Conservation (phyloP, 64 coral and sea anemone genomes). For the Montipora efflorescens region DNA sequence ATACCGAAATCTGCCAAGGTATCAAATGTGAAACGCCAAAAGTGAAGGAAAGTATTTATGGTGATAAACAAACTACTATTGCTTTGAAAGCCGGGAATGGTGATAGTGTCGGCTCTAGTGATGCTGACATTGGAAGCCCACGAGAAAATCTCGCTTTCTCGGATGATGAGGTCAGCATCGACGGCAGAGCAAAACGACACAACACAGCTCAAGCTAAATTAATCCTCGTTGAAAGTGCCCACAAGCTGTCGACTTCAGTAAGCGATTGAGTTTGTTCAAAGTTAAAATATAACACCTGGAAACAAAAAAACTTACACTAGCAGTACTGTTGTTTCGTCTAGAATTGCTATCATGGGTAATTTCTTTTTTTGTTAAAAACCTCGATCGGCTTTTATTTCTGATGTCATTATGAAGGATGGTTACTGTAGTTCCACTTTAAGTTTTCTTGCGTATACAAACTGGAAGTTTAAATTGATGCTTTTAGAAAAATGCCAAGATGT, state of each 20-base stretch:
- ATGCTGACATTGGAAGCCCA: neutral
- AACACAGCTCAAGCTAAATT: conserved; percentile 6
- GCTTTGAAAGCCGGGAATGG: neutral
- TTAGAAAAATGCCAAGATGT: too few relatives aligned
- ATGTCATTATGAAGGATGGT: too few relatives aligned
- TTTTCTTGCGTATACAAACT: too few relatives aligned
- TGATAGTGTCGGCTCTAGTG: too few relatives aligned
- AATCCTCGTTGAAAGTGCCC: neutral
- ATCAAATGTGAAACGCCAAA: neutral
- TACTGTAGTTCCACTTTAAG: too few relatives aligned
- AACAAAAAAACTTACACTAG: too few relatives aligned
- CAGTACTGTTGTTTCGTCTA: too few relatives aligned
- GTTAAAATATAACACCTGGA: too few relatives aligned
- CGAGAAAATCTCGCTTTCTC: conserved; percentile 27
- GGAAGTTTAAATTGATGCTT: too few relatives aligned
- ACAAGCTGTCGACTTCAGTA: neutral
- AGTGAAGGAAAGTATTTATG: neutral
- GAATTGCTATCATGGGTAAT: too few relatives aligned
- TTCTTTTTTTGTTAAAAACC: too few relatives aligned
- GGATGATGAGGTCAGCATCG: neutral
- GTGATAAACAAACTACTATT: neutral
- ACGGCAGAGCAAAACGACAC: neutral
- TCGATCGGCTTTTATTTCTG: too few relatives aligned
- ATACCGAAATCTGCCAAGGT: neutral
- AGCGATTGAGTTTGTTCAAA: neutral